These are phyloP conservation scores for Turritopsis dohrnii DNA, from an alignment of 30 jellyfish, hydroid and myxozoan genomes.

Conservation along the genomic window DNA sequence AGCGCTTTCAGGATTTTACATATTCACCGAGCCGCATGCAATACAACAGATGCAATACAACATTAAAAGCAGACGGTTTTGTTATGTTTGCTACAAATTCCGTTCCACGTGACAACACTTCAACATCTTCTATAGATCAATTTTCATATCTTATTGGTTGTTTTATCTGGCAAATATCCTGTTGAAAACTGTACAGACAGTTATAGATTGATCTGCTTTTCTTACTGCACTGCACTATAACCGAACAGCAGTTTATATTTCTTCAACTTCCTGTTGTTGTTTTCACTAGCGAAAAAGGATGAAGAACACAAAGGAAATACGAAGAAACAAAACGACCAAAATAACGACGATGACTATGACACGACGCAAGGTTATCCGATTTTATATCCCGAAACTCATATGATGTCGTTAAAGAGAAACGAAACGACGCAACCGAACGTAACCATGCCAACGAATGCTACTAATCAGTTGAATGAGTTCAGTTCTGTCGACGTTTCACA, in stretches of 20 bases:
- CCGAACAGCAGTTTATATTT: not conserved
- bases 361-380: slow-evolving; percentile 34
- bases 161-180: no score
- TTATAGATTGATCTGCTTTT: no score
- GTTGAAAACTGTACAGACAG: no score
- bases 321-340: not conserved
- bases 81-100: no score
- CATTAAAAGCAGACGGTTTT: no score
- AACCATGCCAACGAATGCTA: not conserved
- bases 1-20: no score
- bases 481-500: not conserved
- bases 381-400: slow-evolving; percentile 36
- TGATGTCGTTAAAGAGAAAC: slow-evolving; percentile 25
- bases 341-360: slow-evolving; percentile 16
- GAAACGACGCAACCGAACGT: not conserved
- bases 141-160: no score
- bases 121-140: no score
- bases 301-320: not conserved
- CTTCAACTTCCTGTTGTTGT: not conserved
- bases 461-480: not conserved
- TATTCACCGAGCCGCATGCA: no score
- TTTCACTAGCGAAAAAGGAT: not conserved
- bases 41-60: no score
- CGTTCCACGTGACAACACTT: no score
- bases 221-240: no score